These are phyloP conservation scores for Drosophila kikkawai DNA, from an alignment of 1,140 invertebrate species.

Conservation along the genomic window DNA sequence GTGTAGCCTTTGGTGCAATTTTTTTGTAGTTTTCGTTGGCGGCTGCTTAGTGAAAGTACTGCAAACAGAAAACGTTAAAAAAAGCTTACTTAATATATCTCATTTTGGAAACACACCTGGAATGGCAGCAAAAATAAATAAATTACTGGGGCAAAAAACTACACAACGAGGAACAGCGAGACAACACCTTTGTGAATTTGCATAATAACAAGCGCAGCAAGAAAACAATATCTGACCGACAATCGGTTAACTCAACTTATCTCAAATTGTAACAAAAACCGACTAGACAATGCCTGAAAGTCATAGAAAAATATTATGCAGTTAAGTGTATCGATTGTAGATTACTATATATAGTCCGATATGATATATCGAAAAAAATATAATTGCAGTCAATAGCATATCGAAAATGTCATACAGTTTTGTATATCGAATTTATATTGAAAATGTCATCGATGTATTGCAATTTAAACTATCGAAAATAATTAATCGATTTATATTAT, in stretches of 20 bases:
- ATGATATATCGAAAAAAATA: not conserved
- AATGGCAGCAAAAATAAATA: slow-evolving; percentile 24
- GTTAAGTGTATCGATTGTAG: not conserved
- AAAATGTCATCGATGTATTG: too few relatives aligned
- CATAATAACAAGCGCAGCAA: slow-evolving; percentile 60
- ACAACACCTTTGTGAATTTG: slow-evolving; percentile 62
- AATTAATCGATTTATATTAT: too few relatives aligned
- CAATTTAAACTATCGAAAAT: too few relatives aligned
- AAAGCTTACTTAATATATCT: slow-evolving; percentile 66
- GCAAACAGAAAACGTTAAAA: slow-evolving; percentile 7
- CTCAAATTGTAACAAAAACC: slow-evolving; percentile 46
- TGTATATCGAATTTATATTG: too few relatives aligned
- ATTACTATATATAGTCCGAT: not conserved
- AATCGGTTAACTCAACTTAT: slow-evolving; percentile 60
- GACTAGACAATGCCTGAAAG: slow-evolving; percentile 39
- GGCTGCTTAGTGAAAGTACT: slow-evolving; percentile 59
- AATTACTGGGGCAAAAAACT: not conserved
- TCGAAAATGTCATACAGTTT: not conserved
- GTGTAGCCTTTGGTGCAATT: slow-evolving; percentile 46
- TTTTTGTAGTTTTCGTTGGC: not conserved
- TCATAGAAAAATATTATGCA: not conserved
- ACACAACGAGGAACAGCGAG: slow-evolving; percentile 13
- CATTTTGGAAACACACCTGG: slow-evolving; percentile 51
- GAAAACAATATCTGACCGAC: slow-evolving; percentile 65
- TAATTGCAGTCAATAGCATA: not conserved